Evolutionary conservation across 2,888 invertebrate genomes (phyloP).

Genomic region (Drosophila algonquin): DNA sequence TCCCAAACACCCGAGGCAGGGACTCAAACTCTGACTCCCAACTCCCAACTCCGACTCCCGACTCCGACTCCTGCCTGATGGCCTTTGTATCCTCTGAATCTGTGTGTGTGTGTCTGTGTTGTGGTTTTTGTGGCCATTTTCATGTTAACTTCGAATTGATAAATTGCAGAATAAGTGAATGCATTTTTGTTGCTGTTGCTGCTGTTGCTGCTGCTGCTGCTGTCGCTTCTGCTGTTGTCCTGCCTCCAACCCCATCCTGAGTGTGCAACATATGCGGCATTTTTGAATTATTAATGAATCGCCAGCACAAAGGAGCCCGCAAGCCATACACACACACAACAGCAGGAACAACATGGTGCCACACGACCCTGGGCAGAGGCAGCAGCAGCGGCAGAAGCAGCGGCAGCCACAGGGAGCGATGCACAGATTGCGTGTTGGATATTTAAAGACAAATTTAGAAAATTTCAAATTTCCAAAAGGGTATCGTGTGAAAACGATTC

Average conservation of each 20-base stretch:
- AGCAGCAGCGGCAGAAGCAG: not conserved
- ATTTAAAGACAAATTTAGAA: slow-evolving; percentile 49
- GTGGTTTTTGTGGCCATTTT: slow-evolving; percentile 55
- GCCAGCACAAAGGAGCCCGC: slow-evolving; percentile 65
- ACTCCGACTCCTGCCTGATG: slow-evolving; percentile 13
- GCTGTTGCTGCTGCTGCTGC: slow-evolving; percentile 15
- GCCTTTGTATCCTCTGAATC: slow-evolving; percentile 24
- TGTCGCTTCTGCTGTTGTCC: slow-evolving; percentile 22
- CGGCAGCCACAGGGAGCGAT: not conserved
- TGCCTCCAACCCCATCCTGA: slow-evolving; percentile 6
- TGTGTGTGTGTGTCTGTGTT: slow-evolving; percentile 30
- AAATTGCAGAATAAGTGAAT: slow-evolving; percentile 78
- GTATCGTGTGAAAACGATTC: slow-evolving; percentile 61
- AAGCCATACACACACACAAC: slow-evolving; percentile 42
- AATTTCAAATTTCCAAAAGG: slow-evolving; percentile 41
- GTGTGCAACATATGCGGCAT: slow-evolving; percentile 68
- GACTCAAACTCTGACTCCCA: not conserved
- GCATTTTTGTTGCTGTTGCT: slow-evolving; percentile 48
- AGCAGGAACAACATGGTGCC: slow-evolving; percentile 18
- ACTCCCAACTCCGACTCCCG: too few species aligned
- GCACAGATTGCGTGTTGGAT: slow-evolving; percentile 56
- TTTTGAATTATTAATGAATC: slow-evolving; percentile 81
- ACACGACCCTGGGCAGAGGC: not conserved
- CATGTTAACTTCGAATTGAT: slow-evolving; percentile 64
- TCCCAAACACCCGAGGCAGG: slow-evolving; percentile 32